These are phyloP conservation scores for Plagodis dolabraria DNA, from an alignment of 2,888 invertebrate species.

Conservation along the genomic window DNA sequence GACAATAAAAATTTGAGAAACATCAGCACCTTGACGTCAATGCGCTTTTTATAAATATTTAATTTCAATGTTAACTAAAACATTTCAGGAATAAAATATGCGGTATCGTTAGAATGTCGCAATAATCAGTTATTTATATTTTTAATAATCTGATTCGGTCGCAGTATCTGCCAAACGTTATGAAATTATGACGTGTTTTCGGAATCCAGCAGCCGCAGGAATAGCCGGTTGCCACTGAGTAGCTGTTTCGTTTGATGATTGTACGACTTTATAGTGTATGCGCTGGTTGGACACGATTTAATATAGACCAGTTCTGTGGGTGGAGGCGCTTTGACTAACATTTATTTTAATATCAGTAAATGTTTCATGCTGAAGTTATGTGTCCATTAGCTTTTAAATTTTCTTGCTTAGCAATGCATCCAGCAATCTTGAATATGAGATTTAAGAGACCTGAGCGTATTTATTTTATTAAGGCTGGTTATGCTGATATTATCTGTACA, in stretches of 20 bases:
- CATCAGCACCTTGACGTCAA: conserved; percentile 51
- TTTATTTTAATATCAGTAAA: conserved; percentile 9
- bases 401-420: too few species aligned
- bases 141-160: conserved; percentile 37
- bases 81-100: conserved; percentile 46
- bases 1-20: conserved; percentile 45
- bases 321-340: background rate
- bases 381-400: background rate
- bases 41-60: conserved; percentile 42
- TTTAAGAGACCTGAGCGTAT: too few species aligned
- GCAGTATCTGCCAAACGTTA: conserved; percentile 44
- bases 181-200: conserved; percentile 45
- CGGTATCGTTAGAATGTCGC: conserved; percentile 54
- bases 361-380: background rate
- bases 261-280: conserved; percentile 21
- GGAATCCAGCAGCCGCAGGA: conserved; percentile 26
- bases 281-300: conserved; percentile 7
- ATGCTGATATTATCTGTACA: too few species aligned
- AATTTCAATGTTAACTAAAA: conserved; percentile 46
- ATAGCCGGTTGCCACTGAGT: conserved; percentile 26
- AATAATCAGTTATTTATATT: conserved; percentile 64
- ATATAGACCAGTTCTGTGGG: conserved; percentile 3
- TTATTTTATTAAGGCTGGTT: too few species aligned
- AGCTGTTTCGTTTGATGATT: conserved; percentile 41
- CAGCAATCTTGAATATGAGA: too few species aligned